These are phyloP conservation scores for Leptatherina wallacei DNA, from an alignment of 2,797 vertebrate species.

Conservation along the genomic window DNA sequence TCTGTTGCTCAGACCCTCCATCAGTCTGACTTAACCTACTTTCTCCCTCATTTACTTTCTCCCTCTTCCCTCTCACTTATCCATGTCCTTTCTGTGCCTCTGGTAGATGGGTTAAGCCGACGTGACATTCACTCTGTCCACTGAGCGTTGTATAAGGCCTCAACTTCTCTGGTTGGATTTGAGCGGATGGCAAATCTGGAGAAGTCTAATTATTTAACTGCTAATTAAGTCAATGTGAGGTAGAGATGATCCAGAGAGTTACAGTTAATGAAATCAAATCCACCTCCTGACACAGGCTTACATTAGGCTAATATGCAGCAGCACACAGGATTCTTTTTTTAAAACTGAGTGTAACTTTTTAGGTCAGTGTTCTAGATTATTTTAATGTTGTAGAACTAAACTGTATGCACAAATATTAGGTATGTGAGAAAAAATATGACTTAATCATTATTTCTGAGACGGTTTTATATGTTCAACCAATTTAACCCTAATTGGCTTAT, in stretches of 20 bases:
- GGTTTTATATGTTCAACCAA: not conserved
- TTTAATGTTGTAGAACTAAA: conserved; percentile 4
- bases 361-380: not conserved
- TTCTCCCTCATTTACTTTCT: conserved; percentile 68
- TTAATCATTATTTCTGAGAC: not conserved
- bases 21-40: conserved; percentile 81
- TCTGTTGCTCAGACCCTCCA: conserved; percentile 74
- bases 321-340: not conserved
- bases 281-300: conserved; percentile 17
- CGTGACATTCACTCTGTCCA: conserved; percentile 66
- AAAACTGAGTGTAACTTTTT: not conserved
- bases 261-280: conserved; percentile 58
- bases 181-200: conserved; percentile 61
- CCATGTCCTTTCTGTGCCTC: conserved; percentile 49
- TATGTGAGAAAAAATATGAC: not conserved
- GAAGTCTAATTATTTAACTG: conserved; percentile 68
- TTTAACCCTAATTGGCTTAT: not conserved
- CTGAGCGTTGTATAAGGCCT: conserved; percentile 50
- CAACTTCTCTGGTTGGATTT: conserved; percentile 57
- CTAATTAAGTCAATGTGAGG: conserved; percentile 69
- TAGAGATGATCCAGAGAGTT: conserved; percentile 52
- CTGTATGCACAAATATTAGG: not conserved
- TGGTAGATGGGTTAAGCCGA: conserved; percentile 61
- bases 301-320: not conserved
- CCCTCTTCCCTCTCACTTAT: conserved; percentile 13